Evolutionary conservation across 2,888 invertebrate species (phyloP), one percentile per base, ranked within the genome.

Genomic region (Papilio protenor): DNA sequence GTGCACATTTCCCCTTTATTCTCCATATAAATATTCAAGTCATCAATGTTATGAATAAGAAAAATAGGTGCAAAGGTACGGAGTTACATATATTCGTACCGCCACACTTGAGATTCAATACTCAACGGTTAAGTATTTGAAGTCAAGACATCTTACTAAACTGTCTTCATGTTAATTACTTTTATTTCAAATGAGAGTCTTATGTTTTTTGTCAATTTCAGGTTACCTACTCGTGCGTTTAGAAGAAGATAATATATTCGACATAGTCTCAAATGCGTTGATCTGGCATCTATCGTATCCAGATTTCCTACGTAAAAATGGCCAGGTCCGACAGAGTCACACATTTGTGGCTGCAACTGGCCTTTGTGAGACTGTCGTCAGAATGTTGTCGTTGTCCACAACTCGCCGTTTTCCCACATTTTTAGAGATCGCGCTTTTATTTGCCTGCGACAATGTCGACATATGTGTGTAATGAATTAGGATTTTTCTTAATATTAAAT

Each of bases 141-240:
- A 49, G 49, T 49, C 49, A 14, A 14, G 4, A 49, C 49, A 14
- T 49, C 49, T 49, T 12, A 49, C 14, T 14, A 49, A 2, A 49
- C 49, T 14, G 14, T 14, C 49, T 12, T 47, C 47, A 5, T 12
- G 14, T 49, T 33, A 5, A 33, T 33, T 33, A 33, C 4, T 33
- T 33, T 33, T 33, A 33, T 33, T 33, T 33, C 33, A 14, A 55
- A 55, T n/a, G 14, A 57, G 57, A 57, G 57, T n/a, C n/a, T 40
- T 40, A 74, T 61, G 12, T 70, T 66, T 61, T 77, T 45, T 59
- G 27, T 23, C 0, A 66, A 33, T 76, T 74, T 11, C 80, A 94
- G 94, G 90, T 2, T 92, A 91, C 77, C 85, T 94, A 2, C 81
- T 93, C 4, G 83, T 92, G 80, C 84, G 85, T 12, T 33, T 92